Conservation (phyloP, 2,113 vertebrate genomes). For the Prinia subflava region DNA sequence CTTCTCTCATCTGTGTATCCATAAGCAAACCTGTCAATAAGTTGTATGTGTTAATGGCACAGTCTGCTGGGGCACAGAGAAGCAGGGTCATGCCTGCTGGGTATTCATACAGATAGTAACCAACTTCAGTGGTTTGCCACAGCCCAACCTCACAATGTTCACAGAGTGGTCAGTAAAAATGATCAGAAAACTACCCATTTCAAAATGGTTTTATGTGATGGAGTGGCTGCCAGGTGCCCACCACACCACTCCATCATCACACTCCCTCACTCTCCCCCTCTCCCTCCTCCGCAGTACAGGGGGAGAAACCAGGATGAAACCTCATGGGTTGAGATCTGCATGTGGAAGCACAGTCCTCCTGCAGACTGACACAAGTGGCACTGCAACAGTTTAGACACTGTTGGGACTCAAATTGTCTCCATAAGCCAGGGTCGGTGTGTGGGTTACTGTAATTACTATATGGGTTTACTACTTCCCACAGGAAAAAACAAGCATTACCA, state of each 20-base stretch:
- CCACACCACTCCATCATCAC: background rate
- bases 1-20: background rate
- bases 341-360: background rate
- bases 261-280: background rate
- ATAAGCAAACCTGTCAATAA: background rate
- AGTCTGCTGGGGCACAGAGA: background rate
- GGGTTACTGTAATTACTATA: background rate
- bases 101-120: background rate
- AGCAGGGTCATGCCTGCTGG: background rate
- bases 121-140: background rate
- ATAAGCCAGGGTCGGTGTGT: background rate
- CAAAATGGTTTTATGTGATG: background rate
- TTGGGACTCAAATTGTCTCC: fast-evolving
- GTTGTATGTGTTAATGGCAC: background rate
- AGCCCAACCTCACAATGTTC: background rate
- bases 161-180: background rate
- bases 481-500: background rate
- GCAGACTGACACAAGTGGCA: background rate
- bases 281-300: background rate
- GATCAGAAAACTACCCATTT: background rate
- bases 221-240: background rate
- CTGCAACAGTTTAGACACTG: background rate
- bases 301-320: background rate
- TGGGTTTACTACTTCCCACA: background rate
- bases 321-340: background rate